A percentile compares a stretch with the other conserved stretches of the same genome.
phyloP scores from a whole-genome alignment of 2,113 vertebrate genomes.

The Tricholaema leucomelas region DNA sequence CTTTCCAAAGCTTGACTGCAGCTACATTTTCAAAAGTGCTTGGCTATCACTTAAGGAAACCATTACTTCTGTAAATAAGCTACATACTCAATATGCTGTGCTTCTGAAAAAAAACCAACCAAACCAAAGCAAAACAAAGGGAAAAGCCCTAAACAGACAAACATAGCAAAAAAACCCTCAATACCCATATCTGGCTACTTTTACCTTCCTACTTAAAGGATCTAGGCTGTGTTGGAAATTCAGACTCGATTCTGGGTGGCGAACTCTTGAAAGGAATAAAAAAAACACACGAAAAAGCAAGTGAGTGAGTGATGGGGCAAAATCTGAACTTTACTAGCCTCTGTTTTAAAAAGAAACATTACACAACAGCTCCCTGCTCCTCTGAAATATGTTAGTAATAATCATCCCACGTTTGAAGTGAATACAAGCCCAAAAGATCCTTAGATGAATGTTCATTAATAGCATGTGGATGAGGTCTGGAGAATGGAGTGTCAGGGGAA shows the following conservation, averaged over 20 bases:
- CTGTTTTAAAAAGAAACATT: neutral
- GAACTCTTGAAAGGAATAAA: neutral
- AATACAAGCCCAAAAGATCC: slow-evolving; percentile 6
- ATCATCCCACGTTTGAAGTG: slow-evolving; percentile 21
- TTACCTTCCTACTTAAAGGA: neutral
- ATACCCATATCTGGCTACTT: neutral
- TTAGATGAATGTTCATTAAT: slow-evolving; percentile 40
- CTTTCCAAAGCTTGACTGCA: neutral
- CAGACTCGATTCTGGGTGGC: neutral
- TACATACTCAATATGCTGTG: neutral
- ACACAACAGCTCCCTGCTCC: neutral
- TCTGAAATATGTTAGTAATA: slow-evolving; percentile 54
- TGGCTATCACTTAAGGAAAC: slow-evolving; percentile 21
- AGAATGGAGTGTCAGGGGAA: slow-evolving; percentile 6
- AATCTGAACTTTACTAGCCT: neutral
- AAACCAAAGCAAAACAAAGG: neutral
- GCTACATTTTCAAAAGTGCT: slow-evolving; percentile 7
- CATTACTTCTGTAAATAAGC: slow-evolving; percentile 13
- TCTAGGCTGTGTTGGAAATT: neutral
- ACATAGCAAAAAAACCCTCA: neutral
- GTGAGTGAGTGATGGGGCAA: neutral
- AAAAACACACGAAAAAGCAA: neutral
- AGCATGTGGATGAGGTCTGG: slow-evolving; percentile 54
- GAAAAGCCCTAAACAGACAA: neutral
- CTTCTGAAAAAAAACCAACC: neutral